Base-by-base conservation (phyloP, 2,797 vertebrate genomes). In the Coregonus suidteri region DNA sequence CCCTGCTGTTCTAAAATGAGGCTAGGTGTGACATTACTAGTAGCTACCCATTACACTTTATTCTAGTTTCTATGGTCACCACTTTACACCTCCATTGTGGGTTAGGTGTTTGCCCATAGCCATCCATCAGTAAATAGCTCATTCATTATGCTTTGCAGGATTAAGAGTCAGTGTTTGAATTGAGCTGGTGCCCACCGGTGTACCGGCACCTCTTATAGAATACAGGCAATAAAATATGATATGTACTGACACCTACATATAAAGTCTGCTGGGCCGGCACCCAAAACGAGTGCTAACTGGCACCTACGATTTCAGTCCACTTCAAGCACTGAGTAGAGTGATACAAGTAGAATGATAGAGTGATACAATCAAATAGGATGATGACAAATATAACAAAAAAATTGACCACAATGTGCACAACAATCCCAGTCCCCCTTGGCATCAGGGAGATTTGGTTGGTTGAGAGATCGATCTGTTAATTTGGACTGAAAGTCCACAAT, bases 61-160 rank as follows among this genome's bases (percentile, higher is more conserved):
- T 54, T 18, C 52, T 80, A 86, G 87, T 85, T 86, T 88, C 82
- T 83, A 82, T 80, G 65, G 84, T 77, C 74, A 67, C 72, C 82
- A 83, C 83, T 84, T 88, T 73, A 82, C 85, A 86, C 85, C 15
- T 82, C 75, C 54, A 77, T 81, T 79, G 77, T 82, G 72, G 54
- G 64, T 47, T 67, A 73, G 76, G 77, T 78, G 75, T 83, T 64
- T 62, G 77, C 76, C 73, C 83, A 80, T 64, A 78, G 76, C 76
- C 68, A 76, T 56, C 15, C 71, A 79, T 79, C 75, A 78, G 71
- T 81, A 16, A 51, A 74, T 70, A 73, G 65, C 67, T 75, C 35
- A 69, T 51, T 66, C 75, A 77, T 73, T 72, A 68, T 68, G 66
- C 66, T 68, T 34, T 68, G 31, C 66, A 74, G 74, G 34, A 31